Evolutionary conservation across 1,140 invertebrate species (phyloP).

Genomic region (Dufourea novaeangliae): DNA sequence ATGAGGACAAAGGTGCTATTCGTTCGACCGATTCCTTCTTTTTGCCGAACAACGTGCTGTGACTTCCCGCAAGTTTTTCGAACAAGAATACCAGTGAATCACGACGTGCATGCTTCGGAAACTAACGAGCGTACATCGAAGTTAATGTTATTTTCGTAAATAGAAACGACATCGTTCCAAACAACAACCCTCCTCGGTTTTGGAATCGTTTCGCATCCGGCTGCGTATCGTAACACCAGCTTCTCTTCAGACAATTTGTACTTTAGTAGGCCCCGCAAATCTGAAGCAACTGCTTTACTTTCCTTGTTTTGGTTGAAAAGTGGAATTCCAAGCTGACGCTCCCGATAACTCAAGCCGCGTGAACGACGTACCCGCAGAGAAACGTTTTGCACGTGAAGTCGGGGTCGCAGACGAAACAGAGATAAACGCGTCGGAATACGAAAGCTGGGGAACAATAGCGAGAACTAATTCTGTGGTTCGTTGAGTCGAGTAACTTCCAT

Average conservation of each 20-base stretch:
- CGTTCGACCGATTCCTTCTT: neutral
- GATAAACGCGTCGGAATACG: slow-evolving; percentile 12
- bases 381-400: neutral
- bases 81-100: too few relatives aligned
- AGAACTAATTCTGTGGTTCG: slow-evolving; percentile 50
- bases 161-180: too few relatives aligned
- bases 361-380: slow-evolving; percentile 19
- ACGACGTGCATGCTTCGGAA: too few relatives aligned
- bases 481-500: slow-evolving; percentile 34
- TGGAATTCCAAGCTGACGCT: neutral
- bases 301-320: too few relatives aligned
- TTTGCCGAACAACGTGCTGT: neutral
- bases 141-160: too few relatives aligned
- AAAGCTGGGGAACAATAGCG: slow-evolving; percentile 28
- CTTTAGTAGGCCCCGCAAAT: too few relatives aligned
- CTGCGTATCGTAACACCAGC: too few relatives aligned
- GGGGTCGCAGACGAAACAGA: neutral
- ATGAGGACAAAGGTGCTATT: neutral
- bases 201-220: neutral
- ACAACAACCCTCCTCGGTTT: too few relatives aligned
- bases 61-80: neutral
- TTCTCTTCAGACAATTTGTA: too few relatives aligned
- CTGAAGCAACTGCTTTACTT: neutral
- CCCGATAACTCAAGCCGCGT: neutral
- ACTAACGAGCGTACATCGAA: too few relatives aligned